A percentile compares a stretch with the other conserved stretches of the same genome.
Conservation (phyloP, 2,113 vertebrate genomes). For the Synchiropus splendidus region DNA sequence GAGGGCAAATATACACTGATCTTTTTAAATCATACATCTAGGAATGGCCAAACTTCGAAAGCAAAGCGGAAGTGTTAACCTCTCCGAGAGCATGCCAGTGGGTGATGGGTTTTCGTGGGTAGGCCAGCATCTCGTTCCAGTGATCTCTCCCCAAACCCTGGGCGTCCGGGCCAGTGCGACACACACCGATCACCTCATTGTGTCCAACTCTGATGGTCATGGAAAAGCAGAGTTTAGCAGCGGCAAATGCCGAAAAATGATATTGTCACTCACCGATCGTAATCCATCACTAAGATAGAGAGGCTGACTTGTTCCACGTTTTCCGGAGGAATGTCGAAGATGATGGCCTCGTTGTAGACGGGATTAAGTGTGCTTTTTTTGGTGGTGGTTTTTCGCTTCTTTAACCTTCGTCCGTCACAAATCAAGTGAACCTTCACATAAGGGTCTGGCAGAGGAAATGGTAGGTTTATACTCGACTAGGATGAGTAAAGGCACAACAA, state of each 20-base stretch:
- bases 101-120: slow-evolving; percentile 94
- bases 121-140: slow-evolving; percentile 98
- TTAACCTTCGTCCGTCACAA: slow-evolving; percentile 87
- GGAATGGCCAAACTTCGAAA: too few relatives aligned
- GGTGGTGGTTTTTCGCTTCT: slow-evolving; percentile 92
- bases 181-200: slow-evolving; percentile 97
- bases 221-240: neutral
- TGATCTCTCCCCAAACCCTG: slow-evolving; percentile 93
- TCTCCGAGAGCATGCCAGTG: slow-evolving; percentile 93
- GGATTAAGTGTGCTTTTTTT: slow-evolving; percentile 96
- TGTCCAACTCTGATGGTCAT: slow-evolving; percentile 79
- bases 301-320: slow-evolving; percentile 98
- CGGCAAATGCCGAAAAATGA: neutral
- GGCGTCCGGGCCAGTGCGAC: slow-evolving; percentile 82
- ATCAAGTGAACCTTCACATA: slow-evolving; percentile 97
- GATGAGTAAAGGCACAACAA: too few relatives aligned
- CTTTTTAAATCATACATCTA: too few relatives aligned
- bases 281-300: slow-evolving; percentile 95
- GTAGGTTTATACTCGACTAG: too few relatives aligned
- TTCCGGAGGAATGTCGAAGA: slow-evolving; percentile 97
- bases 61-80: slow-evolving; percentile 60
- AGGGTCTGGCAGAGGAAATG: slow-evolving; percentile 69
- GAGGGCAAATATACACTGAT: too few relatives aligned
- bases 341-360: slow-evolving; percentile 92
- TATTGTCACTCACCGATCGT: slow-evolving; percentile 75